Conservation (phyloP, 2,113 vertebrate genomes). For the Uropsilus gracilis region DNA sequence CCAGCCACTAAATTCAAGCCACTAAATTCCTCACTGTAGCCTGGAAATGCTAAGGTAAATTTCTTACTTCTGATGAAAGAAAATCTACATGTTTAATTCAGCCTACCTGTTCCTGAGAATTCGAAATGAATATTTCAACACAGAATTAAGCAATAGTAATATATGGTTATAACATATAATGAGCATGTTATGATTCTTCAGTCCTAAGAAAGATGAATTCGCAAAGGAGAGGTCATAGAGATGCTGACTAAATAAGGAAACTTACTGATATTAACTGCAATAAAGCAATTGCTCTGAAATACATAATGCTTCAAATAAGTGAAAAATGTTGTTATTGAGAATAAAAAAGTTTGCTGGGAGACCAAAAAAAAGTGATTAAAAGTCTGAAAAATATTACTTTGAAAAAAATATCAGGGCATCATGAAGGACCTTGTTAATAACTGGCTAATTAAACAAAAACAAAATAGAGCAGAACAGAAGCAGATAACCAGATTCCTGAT, state of each 20-base stretch:
- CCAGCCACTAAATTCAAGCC: not conserved
- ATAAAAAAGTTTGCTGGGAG: not conserved
- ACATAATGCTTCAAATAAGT: slow-evolving; percentile 1
- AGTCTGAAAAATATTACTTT: not conserved
- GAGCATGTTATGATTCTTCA: not conserved
- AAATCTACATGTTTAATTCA: not conserved
- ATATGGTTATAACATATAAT: not conserved
- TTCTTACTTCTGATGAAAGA: not conserved
- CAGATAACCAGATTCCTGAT: not conserved
- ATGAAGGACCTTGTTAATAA: not conserved
- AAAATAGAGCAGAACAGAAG: not conserved
- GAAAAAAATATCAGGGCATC: not conserved
- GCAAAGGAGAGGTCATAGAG: slow-evolving; percentile 42
- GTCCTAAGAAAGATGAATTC: not conserved
- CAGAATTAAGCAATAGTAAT: not conserved
- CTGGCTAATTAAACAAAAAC: not conserved
- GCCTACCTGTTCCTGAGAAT: not conserved
- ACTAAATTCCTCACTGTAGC: not conserved
- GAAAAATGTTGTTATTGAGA: not conserved
- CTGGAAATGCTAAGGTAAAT: not conserved
- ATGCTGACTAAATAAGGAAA: not conserved
- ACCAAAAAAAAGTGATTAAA: not conserved
- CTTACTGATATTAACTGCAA: not conserved
- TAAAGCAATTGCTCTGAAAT: slow-evolving; percentile 44
- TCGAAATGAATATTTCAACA: slow-evolving; percentile 50